Conservation (phyloP, 2,113 vertebrate species). For the Zootoca vivipara region DNA sequence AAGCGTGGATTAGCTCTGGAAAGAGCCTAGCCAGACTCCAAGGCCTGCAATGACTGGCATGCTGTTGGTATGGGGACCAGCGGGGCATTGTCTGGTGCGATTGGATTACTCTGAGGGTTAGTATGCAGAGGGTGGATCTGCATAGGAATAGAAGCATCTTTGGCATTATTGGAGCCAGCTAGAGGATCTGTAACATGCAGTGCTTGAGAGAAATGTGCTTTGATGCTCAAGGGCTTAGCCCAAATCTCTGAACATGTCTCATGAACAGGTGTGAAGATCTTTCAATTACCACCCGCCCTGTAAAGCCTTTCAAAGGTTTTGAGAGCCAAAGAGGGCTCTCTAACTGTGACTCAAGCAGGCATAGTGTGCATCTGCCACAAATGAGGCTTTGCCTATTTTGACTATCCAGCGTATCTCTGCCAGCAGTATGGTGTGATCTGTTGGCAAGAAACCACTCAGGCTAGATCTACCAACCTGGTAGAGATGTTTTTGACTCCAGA, state of each 20-base stretch:
- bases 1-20: conserved; percentile 16
- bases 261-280: conserved; percentile 24
- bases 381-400: background rate
- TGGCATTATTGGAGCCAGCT: background rate
- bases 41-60: conserved; percentile 16
- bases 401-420: background rate
- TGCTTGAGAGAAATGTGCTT: conserved; percentile 32
- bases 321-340: background rate
- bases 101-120: conserved; percentile 16
- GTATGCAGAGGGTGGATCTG: background rate
- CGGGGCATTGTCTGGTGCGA: background rate
- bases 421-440: background rate
- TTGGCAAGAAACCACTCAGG: background rate
- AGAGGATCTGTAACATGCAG: conserved; percentile 1
- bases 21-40: background rate
- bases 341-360: background rate
- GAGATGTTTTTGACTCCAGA: background rate
- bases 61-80: conserved; percentile 8
- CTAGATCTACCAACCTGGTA: too few species aligned
- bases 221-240: conserved; percentile 22
- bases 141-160: conserved; percentile 13
- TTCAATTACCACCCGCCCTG: conserved; percentile 25
- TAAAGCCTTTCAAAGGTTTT: conserved; percentile 8
- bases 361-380: background rate
- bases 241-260: background rate